phyloP scores from a whole-genome alignment of 2,888 invertebrate genomes.

The Papilio elwesi region DNA sequence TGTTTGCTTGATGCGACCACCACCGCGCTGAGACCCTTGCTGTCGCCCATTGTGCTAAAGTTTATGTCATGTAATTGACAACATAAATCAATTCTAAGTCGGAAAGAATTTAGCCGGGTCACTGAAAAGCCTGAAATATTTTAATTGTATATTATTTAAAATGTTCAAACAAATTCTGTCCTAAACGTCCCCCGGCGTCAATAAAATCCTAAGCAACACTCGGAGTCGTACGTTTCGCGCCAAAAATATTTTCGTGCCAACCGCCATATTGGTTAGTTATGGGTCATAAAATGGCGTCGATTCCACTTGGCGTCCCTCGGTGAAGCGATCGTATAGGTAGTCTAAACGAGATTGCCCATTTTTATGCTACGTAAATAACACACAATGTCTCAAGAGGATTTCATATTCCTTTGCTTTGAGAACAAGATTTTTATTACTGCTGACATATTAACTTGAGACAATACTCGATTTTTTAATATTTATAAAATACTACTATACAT shows the following conservation, averaged over 20 bases:
- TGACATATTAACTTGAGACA: not conserved
- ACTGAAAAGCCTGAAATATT: no score
- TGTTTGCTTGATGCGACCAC: no score
- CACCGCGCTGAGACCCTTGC: no score
- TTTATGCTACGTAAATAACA: constrained; percentile 47
- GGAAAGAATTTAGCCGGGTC: no score
- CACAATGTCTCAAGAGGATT: constrained; percentile 27
- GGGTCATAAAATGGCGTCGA: constrained; percentile 62
- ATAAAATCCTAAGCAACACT: constrained; percentile 39
- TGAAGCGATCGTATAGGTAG: constrained; percentile 45
- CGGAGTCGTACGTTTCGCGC: constrained; percentile 49
- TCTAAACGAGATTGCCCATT: constrained; percentile 46
- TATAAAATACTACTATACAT: no score
- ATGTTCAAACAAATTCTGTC: not conserved
- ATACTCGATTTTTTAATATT: not conserved
- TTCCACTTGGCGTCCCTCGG: constrained; percentile 45
- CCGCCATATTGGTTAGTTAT: constrained; percentile 67
- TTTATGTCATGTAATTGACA: no score
- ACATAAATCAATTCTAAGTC: no score
- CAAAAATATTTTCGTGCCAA: constrained; percentile 55
- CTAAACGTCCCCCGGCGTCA: not conserved
- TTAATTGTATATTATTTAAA: not conserved
- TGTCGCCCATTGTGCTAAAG: no score
- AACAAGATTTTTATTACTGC: constrained; percentile 14
- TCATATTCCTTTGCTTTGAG: constrained; percentile 15